Evolutionary conservation across 2,797 vertebrate species (phyloP).

Genomic region (Cossypha polioptera): DNA sequence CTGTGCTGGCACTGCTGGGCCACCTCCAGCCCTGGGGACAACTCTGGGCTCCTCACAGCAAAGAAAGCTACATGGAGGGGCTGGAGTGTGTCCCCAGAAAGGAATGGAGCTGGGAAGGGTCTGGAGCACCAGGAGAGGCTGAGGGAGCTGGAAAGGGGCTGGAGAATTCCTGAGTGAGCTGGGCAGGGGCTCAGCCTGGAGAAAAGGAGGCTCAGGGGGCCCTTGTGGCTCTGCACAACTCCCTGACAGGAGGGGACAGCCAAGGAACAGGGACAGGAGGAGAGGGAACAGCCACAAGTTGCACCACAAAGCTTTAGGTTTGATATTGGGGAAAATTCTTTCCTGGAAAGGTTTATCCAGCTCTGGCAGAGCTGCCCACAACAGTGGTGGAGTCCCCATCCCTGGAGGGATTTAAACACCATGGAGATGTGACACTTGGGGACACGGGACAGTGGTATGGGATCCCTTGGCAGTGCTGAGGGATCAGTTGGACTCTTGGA

Average conservation of each 20-base stretch:
- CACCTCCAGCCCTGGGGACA: background rate
- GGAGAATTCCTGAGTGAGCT: background rate
- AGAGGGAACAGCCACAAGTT: too few species aligned
- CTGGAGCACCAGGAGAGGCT: background rate
- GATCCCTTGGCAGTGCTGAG: background rate
- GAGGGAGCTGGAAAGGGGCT: background rate
- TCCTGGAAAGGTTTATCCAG: background rate
- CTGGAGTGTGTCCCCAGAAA: accelerated
- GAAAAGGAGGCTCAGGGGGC: too few species aligned
- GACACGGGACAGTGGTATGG: accelerated
- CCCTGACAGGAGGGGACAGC: too few species aligned
- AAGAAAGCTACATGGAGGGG: background rate
- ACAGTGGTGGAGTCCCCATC: accelerated
- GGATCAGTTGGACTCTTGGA: accelerated
- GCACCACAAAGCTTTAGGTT: too few species aligned
- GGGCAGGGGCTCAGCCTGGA: background rate
- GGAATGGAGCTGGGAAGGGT: accelerated
- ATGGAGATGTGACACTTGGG: background rate
- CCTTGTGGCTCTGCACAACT: too few species aligned
- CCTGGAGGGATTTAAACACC: background rate
- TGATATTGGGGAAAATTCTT: background rate
- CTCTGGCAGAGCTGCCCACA: background rate
- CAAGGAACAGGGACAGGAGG: too few species aligned
- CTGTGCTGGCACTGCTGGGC: background rate
- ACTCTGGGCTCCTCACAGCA: background rate